Evolutionary conservation across 1,140 invertebrate genomes (phyloP), one percentile per base, ranked within the genome.

Genomic region (Helicoverpa zea): DNA sequence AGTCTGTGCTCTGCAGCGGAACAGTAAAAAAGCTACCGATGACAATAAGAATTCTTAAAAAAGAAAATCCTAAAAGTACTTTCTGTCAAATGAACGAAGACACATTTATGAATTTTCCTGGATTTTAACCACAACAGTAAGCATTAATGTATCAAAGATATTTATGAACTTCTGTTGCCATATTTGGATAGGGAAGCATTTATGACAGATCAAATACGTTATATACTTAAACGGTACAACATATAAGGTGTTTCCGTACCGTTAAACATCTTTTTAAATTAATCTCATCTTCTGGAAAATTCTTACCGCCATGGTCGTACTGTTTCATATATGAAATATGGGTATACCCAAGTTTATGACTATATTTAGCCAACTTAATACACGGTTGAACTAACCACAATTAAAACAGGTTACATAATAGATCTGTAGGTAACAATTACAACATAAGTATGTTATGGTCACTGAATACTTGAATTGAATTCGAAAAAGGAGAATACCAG

Each of bases 401-500:
- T 64, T 64, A 43, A 35, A 63, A 1, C 59, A 61, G 2, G 61
- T 64, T 35, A 43, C 13, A 64, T 66, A 43, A 49, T 47, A 18
- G n/a, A 64, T 30, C 0, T 16, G 18, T 30, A 59, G 58, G 23
- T 13, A 30, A 12, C 11, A 11, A 59, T 59, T 59, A 13, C 18
- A 30, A 13, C 18, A 29, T 13, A 13, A 59, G 35, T 3, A 59
- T 16, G 63, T 66, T n/a, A 66, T 49, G 11, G 5, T 12, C n/a
- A 49, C 16, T 66, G 35, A 66, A 47, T 16, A 66, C 35, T 49
- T 66, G 63, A 66, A 66, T 12, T 4, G 47, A 66, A 49, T 49
- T 13, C n/a, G 2, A 18, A 49, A 49, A 66, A 47, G 43, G 63
- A 49, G 10, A 49, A 11, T 49, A 43, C 47, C 58, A 59, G 23